Base-by-base conservation (phyloP, 2,888 invertebrate genomes). In the Ophion costatus region DNA sequence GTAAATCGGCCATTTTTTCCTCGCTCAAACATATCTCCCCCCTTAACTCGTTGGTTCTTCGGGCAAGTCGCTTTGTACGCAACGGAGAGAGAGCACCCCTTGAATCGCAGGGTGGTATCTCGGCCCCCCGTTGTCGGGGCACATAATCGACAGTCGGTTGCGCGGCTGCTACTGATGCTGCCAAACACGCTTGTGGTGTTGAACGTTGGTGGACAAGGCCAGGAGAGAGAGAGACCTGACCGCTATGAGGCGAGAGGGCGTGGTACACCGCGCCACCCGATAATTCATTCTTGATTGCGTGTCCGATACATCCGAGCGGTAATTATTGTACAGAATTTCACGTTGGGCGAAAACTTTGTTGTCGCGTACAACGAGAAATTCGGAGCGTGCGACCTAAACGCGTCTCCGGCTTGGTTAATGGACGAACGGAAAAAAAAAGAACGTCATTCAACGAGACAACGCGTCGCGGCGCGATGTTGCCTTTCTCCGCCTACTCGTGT, bases 271-370 rank as follows among this genome's bases (percentile, higher is more conserved):
- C 69, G 77, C 69, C 67, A 83, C 87, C 89, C 92, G 91, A 92
- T 93, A 93, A 93, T 93, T 93, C 93, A 93, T 92, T 92, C 93
- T 91, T 93, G 93, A 93, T 93, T 93, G 92, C 93, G 92, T 93
- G 93, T 93, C 93, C 91, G 93, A 92, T 93, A 93, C 93, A 93
- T 92, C 90, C 92, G 91, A 91, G 89, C 92, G 90, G 91, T 90
- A 91, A 92, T 92, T 92, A 91, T 89, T 88, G 88, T 87, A 83
- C 87, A 78, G 64, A 56, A 22, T 61, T 61, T 56, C 33, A 20
- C 69, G 24, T 71, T 38, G 56, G 5, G 33, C n/a, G 17, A 38
- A 66, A 42, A 66, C 63, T 64, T 64, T 45, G 45, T 14, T 45
- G 45, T 45, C 45, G 1, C 45, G 45, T 14, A n/a, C n/a, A 67